phyloP scores from a whole-genome alignment of 1,140 invertebrate species.

The Aphis gossypii region DNA sequence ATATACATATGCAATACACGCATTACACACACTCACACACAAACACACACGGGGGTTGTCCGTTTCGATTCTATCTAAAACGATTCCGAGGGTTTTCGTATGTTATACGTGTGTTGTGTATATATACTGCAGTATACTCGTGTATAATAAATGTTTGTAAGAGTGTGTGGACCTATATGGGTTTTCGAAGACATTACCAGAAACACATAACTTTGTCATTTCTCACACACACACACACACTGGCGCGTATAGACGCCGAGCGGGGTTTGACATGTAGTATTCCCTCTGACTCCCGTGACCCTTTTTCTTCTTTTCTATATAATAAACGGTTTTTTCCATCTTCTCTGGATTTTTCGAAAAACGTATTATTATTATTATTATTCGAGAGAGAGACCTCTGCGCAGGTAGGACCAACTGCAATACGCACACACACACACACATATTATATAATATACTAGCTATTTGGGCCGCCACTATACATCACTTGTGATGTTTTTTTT shows the following conservation, averaged over 20 bases:
- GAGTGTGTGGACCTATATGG: conserved; percentile 7
- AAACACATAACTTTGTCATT: conserved; percentile 58
- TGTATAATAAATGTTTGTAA: not conserved
- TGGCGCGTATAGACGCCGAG: not conserved
- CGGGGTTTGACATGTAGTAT: conserved; percentile 40
- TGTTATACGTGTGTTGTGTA: not conserved
- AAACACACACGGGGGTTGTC: conserved; percentile 3
- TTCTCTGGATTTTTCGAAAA: conserved; percentile 38
- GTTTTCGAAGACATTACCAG: conserved; percentile 49
- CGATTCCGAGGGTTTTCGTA: conserved; percentile 50
- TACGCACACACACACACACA: not conserved
- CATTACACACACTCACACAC: not conserved
- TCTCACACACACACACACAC: conserved; percentile 1
- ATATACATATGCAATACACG: not conserved
- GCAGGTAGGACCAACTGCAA: conserved; percentile 35
- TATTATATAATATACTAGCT: not conserved
- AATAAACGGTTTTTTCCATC: conserved; percentile 42
- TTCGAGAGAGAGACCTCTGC: not conserved
- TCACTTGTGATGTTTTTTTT: conserved; percentile 16
- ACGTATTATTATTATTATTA: conserved; percentile 28
- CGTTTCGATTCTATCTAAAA: conserved; percentile 44
- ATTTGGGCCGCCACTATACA: conserved; percentile 2
- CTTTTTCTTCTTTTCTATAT: conserved; percentile 37
- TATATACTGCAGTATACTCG: too few relatives aligned
- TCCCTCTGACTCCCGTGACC: conserved; percentile 51